These are phyloP conservation scores for Bombus turneri DNA, from an alignment of 1,140 invertebrate species.

Conservation along the genomic window DNA sequence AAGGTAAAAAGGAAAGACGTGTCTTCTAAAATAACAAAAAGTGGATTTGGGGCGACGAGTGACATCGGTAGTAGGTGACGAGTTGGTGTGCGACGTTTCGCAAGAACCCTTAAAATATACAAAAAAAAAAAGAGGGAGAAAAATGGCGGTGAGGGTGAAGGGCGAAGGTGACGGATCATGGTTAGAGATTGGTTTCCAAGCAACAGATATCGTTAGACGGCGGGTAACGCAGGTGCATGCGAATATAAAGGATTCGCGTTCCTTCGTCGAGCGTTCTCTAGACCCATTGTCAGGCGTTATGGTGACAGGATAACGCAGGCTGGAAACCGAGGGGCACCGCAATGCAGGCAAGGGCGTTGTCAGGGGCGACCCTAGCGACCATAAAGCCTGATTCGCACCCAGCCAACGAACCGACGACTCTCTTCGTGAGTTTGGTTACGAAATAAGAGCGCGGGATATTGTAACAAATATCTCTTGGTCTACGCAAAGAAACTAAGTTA, in stretches of 20 bases:
- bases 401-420: slow-evolving; percentile 29
- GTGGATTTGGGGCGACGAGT: too few relatives aligned
- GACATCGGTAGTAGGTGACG: background rate
- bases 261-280: slow-evolving; percentile 9
- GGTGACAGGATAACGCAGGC: slow-evolving; percentile 59
- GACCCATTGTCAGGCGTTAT: slow-evolving; percentile 48
- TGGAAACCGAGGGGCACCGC: slow-evolving; percentile 65
- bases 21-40: background rate
- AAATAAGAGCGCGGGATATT: background rate
- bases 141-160: background rate
- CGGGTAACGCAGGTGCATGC: slow-evolving; percentile 11
- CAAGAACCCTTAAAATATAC: background rate
- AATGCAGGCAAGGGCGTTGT: slow-evolving; percentile 82
- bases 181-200: slow-evolving; percentile 17
- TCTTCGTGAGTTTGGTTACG: background rate
- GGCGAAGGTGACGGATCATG: background rate
- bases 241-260: slow-evolving; percentile 41
- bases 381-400: slow-evolving; percentile 70
- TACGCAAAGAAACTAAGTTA: too few relatives aligned
- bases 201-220: slow-evolving; percentile 39
- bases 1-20: background rate
- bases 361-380: slow-evolving; percentile 80
- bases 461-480: too few relatives aligned
- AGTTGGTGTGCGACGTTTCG: background rate
- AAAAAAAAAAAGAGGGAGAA: too few relatives aligned